Conservation (phyloP, 2,113 vertebrate genomes). For the Hydrolagus affinis region DNA sequence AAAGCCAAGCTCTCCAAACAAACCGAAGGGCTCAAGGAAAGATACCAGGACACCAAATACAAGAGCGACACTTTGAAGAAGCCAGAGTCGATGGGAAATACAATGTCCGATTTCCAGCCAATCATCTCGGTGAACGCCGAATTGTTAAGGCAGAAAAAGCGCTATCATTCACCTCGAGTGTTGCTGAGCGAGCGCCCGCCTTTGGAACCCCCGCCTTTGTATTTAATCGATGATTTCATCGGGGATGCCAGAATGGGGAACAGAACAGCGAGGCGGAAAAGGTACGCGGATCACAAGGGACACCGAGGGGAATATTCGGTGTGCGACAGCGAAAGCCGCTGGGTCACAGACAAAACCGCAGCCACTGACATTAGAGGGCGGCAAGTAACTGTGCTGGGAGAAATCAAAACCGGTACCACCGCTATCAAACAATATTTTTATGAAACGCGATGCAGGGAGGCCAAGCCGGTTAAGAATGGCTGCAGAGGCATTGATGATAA, state of each 20-base stretch:
- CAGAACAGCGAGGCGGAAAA: slow-evolving; percentile 73
- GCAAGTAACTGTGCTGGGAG: slow-evolving; percentile 77
- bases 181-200: slow-evolving; percentile 79
- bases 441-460: slow-evolving; percentile 79
- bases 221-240: slow-evolving; percentile 76
- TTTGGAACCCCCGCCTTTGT: slow-evolving; percentile 77
- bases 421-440: slow-evolving; percentile 93
- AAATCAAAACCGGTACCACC: slow-evolving; percentile 70
- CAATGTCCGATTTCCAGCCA: slow-evolving; percentile 57
- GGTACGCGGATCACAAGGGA: slow-evolving; percentile 75
- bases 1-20: slow-evolving; percentile 67
- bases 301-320: slow-evolving; percentile 90
- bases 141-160: slow-evolving; percentile 75
- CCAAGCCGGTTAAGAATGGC: slow-evolving; percentile 69
- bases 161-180: slow-evolving; percentile 82
- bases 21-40: slow-evolving; percentile 53
- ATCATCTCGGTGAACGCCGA: slow-evolving; percentile 64
- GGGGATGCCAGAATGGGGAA: slow-evolving; percentile 55
- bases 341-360: slow-evolving; percentile 85
- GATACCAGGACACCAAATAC: slow-evolving; percentile 45
- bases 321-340: slow-evolving; percentile 87
- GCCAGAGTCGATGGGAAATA: slow-evolving; percentile 43
- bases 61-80: slow-evolving; percentile 41
- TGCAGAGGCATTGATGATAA: slow-evolving; percentile 91
- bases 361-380: slow-evolving; percentile 76